phyloP scores from a whole-genome alignment of 1,140 invertebrate species.

The Neotoxoptera formosana region DNA sequence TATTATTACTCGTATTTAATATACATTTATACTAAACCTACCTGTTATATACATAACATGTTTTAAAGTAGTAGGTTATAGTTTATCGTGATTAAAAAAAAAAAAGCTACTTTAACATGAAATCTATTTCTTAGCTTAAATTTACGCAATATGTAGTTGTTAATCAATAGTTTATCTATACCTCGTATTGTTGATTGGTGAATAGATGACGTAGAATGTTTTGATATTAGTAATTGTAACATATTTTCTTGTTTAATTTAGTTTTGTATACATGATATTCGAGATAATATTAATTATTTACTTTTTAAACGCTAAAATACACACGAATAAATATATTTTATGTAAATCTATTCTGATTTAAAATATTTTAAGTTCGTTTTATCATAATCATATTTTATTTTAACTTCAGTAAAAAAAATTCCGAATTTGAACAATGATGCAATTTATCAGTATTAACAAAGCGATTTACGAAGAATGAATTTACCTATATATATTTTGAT shows the following conservation, averaged over 20 bases:
- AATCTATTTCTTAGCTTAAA: background rate
- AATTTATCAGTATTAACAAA: too few relatives aligned
- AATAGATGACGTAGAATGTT: slow-evolving; percentile 26
- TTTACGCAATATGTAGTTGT: background rate
- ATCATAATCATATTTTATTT: too few relatives aligned
- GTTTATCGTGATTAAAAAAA: background rate
- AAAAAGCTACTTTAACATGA: background rate
- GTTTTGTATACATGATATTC: background rate
- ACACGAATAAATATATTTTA: background rate
- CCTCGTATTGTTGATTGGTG: background rate
- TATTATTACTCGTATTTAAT: background rate
- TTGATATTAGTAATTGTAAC: background rate
- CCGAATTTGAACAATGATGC: too few relatives aligned
- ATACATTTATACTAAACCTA: background rate
- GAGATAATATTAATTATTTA: background rate
- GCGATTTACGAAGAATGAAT: too few relatives aligned
- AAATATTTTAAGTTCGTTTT: background rate
- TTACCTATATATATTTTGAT: too few relatives aligned
- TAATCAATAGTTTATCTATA: background rate
- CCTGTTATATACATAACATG: background rate
- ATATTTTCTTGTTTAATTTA: background rate
- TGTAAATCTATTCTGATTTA: background rate
- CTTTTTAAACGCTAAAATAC: background rate
- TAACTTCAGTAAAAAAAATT: too few relatives aligned
- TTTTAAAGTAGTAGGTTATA: slow-evolving; percentile 17